Base-by-base conservation (phyloP, 2,113 vertebrate genomes). In the Eubucco bourcierii region DNA sequence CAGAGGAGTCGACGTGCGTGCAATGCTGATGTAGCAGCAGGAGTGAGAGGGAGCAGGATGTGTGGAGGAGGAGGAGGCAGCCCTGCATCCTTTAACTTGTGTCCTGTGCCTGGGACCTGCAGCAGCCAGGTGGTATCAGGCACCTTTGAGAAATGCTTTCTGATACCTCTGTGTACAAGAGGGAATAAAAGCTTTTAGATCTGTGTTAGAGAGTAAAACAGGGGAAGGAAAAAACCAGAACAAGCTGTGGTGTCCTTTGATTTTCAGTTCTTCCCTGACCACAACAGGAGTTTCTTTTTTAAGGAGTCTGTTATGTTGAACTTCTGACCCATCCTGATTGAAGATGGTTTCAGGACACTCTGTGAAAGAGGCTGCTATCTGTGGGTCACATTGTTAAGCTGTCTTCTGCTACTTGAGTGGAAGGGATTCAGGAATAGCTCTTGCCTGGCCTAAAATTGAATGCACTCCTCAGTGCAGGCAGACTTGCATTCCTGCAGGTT, bases 351-450 rank as follows among this genome's bases (percentile, higher is more conserved):
- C 79, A 74, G 44, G 56, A 47, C 31, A 10, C 52, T 74, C 59
- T 90, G 46, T 90, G 84, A 76, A 93, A 73, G 37, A 89, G 56
- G 52, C 88, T 82, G 71, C 77, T 94, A 16, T 87, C 46, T 89
- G 24, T 52, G 53, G 67, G 50, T 91, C 75, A 73, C 20, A 28
- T 71, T 84, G 37, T 80, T 66, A 72, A 87, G 76, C 84, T 72
- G 39, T 58, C 53, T 74, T 88, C 78, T 81, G 53, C 88, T 90
- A 4, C 79, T 82, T 82, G 37, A 83, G 91, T 56, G 33, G 61
- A 91, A 80, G 53, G 31, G 64, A 75, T 87, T 91, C 47, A 71
- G 61, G 73, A 84, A 74, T 65, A 91, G 39, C 47, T 95, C 31
- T 90, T 80, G 80, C 64, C 68, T 91, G 73, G 85, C 65, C 58